Evolutionary conservation across 2,113 vertebrate species (phyloP).

Genomic region (Regulus satrapa): DNA sequence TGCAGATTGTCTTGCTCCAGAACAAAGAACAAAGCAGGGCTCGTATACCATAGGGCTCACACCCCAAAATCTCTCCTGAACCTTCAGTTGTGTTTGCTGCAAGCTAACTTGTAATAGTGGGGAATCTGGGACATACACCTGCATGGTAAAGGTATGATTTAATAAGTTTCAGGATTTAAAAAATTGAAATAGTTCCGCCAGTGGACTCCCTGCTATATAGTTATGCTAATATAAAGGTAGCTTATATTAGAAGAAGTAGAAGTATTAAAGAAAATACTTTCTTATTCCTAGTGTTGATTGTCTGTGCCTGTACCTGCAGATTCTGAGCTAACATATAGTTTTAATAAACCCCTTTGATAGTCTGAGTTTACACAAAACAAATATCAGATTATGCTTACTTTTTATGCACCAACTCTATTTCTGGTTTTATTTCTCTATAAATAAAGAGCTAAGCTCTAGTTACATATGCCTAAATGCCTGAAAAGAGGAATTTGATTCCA

Average conservation of each 20-base stretch:
- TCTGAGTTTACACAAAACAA: constrained; percentile 26
- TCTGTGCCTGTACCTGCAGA: not conserved
- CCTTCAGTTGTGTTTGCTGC: not conserved
- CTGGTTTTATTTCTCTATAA: constrained; percentile 50
- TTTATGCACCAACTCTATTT: not conserved
- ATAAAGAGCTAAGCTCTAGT: constrained; percentile 24
- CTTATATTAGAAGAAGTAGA: not conserved
- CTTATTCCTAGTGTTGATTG: not conserved
- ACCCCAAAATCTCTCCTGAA: not conserved
- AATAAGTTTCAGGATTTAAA: not conserved
- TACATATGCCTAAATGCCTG: constrained; percentile 32
- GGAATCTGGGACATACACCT: not conserved
- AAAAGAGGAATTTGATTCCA: constrained; percentile 22
- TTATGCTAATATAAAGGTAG: not conserved
- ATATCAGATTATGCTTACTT: constrained; percentile 2
- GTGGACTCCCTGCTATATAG: not conserved
- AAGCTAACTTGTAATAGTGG: not conserved
- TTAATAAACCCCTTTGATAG: constrained; percentile 32
- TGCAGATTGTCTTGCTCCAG: not conserved
- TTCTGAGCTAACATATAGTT: constrained; percentile 11
- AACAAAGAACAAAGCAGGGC: not conserved
- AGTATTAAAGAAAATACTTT: too few relatives aligned
- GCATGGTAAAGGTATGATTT: not conserved
- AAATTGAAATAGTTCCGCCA: not conserved
- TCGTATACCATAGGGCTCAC: fast-evolving